Evolutionary conservation across 2,888 invertebrate genomes (phyloP), one percentile per base, ranked within the genome.

Genomic region (Diabrotica balteata): DNA sequence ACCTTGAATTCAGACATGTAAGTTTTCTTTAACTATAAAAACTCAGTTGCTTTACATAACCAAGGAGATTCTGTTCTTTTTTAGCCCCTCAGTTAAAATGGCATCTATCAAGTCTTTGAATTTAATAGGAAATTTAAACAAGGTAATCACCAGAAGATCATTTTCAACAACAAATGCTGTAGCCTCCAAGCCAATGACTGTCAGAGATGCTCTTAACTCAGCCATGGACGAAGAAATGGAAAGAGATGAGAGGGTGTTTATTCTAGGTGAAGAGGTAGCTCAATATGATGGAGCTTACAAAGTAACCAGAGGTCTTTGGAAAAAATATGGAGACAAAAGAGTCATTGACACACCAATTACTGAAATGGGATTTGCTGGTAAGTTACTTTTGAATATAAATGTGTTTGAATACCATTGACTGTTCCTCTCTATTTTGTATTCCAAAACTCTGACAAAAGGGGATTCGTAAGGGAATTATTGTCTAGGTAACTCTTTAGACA

Each of bases 331-430:
- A 0, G 98, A 98, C 81, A 95, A 95, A 83, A 87, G 99, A 77
- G 92, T 99, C 7, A 93, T 97, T 68, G 99, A 99, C 83, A 99
- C 99, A 9, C 99, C 99, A 7, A 99, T 99, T 81, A 97, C 98
- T 1, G 99, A 99, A 87, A 91, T 94, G 86, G 98, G 99, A 0
- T 98, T 98, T 84, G 90, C 96, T 66, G 98, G 98, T 70, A 91
- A 54, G 62, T 67, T 8, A 7, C 9, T 8, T 53, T 53, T 10
- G 32, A 32, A 32, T 32, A 32, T 32, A 32, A 32, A 4, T 32
- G 32, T 32, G 5, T 32, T 32, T 32, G 32, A 32, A 32, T 4
- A 32, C 32, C 32, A 32, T 32, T 32, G 32, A 32, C 4, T 32
- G 5, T 32, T 32, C 32, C 32, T 32, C 4, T 32, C 32, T 32